Evolutionary conservation across 2,888 invertebrate species (phyloP), one percentile per base, ranked within the genome.

Genomic region (Dione juno): DNA sequence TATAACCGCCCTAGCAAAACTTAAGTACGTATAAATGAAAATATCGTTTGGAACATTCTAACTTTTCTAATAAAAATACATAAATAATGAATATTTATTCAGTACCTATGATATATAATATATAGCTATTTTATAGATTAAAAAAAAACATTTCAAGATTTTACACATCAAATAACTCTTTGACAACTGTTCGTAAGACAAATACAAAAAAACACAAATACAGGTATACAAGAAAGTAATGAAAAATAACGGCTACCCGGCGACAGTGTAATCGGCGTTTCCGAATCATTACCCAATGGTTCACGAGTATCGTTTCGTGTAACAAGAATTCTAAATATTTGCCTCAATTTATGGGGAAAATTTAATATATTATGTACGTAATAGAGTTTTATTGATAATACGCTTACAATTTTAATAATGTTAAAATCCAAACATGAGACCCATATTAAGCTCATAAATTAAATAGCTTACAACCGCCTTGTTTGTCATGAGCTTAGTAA

Each of bases 251-350:
- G 50, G 57, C 64, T 71, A 74, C 77, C 77, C 75, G 66, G 50
- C 76, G 77, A 69, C 75, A 66, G 72, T 74, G 79, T 78, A 81
- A 82, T 83, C 78, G 78, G 79, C 78, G 78, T 77, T 85, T 84
- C 80, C 81, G 72, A 75, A 59, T 79, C 86, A 86, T 87, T 86
- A 79, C 76, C 63, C 79, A 72, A 77, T 79, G 82, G 80, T 82
- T 81, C 82, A 78, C 57, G 70, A 74, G 73, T 75, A 57, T 69
- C 64, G 59, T 52, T 21, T 61, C 41, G 40, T 16, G 28, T 67
- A 50, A 67, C 52, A 63, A 21, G 41, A 40, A 66, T 48, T 71
- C 52, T 19, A 53, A 66, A 58, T 28, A 54, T 66, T 69, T 43
- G 37, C 11, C 52, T 40, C 41, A 52, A 70, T 66, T 70, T 53